Evolutionary conservation across 2,113 vertebrate species (phyloP), one percentile per base, ranked within the genome.

Genomic region (Mirza zaza): DNA sequence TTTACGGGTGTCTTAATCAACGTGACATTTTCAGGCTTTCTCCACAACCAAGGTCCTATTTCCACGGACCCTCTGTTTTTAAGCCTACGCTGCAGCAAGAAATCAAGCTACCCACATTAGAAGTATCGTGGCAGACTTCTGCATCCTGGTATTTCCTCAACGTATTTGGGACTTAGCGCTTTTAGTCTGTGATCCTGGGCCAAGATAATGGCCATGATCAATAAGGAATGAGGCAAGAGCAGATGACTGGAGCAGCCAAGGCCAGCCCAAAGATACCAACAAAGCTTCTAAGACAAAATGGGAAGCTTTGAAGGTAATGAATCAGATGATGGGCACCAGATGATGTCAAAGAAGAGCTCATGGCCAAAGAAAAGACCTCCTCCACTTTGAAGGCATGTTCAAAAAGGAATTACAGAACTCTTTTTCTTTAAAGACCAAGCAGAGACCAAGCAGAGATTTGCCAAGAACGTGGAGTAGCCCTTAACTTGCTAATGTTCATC

Each of bases 61-160:
- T 98, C 99, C 99, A 92, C 98, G 99, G 99, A 75, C 25, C 39
- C 39, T 75, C 39, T 75, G 39, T 45, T 87, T 99, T 99, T 98
- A 99, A 99, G 96, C 99, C 99, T 1, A 99, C 99, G 99, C 97
- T 99, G 92, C 99, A 99, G 98, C 99, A 99, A 97, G 99, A 99
- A 97, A 99, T 99, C 91, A 99, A 99, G 97, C 98, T 99, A 87
- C 99, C 99, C 82, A 99, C 99, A n/a, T 97, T 99, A 95, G 99
- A 99, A 85, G 99, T 99, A 0, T 99, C 99, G 97, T 99, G 99
- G 99, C 29, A 48, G 73, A 48, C 27, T 17, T 48, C 42, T 76
- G 98, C 98, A 8, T 99, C 99, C 92, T 99, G 98, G 98, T 99
- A 99, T 94, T 99, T 99, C 97, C 98, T 99, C 23, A 99, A 99